phyloP scores from a whole-genome alignment of 2,888 invertebrate genomes.

The Lepidochitona cinerea region DNA sequence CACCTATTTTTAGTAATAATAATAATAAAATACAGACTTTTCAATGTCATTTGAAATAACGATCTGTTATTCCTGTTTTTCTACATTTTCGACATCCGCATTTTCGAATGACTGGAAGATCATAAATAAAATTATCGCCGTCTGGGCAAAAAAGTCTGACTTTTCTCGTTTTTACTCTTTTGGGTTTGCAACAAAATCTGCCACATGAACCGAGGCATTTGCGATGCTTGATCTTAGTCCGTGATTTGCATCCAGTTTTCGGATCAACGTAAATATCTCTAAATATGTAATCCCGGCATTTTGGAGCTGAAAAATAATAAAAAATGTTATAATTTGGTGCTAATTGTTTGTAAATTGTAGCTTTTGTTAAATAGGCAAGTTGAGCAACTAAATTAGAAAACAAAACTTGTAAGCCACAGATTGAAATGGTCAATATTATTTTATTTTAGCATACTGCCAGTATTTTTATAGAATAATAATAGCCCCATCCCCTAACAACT shows the following conservation, averaged over 20 bases:
- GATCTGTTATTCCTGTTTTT: background rate
- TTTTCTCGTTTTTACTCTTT: constrained; percentile 94
- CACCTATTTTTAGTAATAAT: constrained; percentile 3
- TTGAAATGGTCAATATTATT: too few species aligned
- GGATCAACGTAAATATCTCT: constrained; percentile 84
- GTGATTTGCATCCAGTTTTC: constrained; percentile 92
- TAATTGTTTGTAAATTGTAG: too few species aligned
- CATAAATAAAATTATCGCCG: constrained; percentile 94
- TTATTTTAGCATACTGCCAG: too few species aligned
- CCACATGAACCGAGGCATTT: constrained; percentile 85
- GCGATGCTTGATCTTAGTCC: constrained; percentile 91
- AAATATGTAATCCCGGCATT: constrained; percentile 90
- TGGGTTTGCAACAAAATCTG: constrained; percentile 85
- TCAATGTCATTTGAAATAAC: background rate
- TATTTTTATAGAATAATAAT: too few species aligned
- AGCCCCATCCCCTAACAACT: too few species aligned
- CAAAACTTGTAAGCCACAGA: background rate
- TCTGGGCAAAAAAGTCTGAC: constrained; percentile 91
- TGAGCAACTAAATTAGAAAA: background rate
- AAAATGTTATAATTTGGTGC: too few species aligned
- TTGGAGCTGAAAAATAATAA: constrained; percentile 75
- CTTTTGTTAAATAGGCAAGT: too few species aligned
- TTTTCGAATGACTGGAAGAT: constrained; percentile 95
- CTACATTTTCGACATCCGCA: constrained; percentile 83
- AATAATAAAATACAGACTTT: background rate